phyloP scores from a whole-genome alignment of 1,140 invertebrate species.

The Melipona quadrifasciata region DNA sequence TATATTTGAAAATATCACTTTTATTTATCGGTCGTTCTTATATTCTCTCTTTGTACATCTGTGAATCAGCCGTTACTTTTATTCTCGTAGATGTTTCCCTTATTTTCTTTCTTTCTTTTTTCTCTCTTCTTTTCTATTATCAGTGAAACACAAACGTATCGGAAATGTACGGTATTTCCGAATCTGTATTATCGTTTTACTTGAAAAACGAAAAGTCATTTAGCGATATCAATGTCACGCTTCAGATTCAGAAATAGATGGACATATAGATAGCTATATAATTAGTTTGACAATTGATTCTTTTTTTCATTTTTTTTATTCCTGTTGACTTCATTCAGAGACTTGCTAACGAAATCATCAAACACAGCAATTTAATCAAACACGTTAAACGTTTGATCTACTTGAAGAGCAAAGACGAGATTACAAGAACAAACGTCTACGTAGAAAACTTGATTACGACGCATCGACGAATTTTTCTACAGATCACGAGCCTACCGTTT shows the following conservation, averaged over 20 bases:
- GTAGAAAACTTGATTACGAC: not conserved
- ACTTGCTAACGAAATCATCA: not conserved
- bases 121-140: not conserved
- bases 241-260: not conserved
- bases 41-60: not conserved
- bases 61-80: too few relatives aligned
- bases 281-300: not conserved
- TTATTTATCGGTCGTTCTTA: not conserved
- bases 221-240: too few relatives aligned
- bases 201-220: too few relatives aligned
- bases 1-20: not conserved
- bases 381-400: not conserved
- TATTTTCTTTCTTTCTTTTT: not conserved
- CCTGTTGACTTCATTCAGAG: not conserved
- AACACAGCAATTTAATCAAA: not conserved
- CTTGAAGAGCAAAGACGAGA: not conserved
- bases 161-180: not conserved
- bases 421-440: not conserved
- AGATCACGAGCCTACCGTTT: not conserved
- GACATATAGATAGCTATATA: too few relatives aligned
- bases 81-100: not conserved
- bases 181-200: too few relatives aligned
- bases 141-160: not conserved
- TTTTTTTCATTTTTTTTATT: too few relatives aligned
- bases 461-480: not conserved